Base-by-base conservation (phyloP, 2,797 vertebrate genomes). In the Carduelis carduelis region DNA sequence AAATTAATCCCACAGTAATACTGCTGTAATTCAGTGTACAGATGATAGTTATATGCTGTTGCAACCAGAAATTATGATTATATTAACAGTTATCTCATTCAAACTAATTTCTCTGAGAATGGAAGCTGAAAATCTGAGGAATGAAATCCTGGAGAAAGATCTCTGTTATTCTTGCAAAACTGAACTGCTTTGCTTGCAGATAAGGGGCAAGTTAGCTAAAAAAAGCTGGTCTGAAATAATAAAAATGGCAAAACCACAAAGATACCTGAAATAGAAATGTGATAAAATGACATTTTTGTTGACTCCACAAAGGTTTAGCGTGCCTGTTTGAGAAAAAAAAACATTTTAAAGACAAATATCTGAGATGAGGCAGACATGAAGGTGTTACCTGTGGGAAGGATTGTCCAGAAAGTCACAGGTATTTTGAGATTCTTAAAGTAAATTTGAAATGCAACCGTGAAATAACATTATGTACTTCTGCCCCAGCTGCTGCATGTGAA, bases 341-440 rank as follows among this genome's bases (percentile, higher is more conserved):
- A 44, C 1, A 12, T 47, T 76, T 75, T 28, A 39, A 87, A 71
- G 30, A 50, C 34, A 65, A 78, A 32, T 46, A 71, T 43, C 50
- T 79, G 23, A 75, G 32, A 78, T 52, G 7, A 88, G 49, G 30
- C 8, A 74, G 49, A 74, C 9, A 56, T 44, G 17, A 65, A 82
- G 26, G 19, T 12, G 5, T 49, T 60, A 43, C 52, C 34, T 49
- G 6, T 22, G 47, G 16, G 24, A 23, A 6, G 22, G 81, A 72
- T 6, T 63, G 28, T 56, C 19, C 52, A 87, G 59, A 11, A 69
- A 2, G 0, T 61, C 61, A 57, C 0, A 0, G 0, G 0, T 18
- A 47, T 61, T 77, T 74, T 71, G 52, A 88, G 23, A 78, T 77
- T 39, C 41, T 61, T 74, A 23, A 74, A 90, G 46, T 27, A 86